A percentile compares a stretch with the other conserved stretches of the same genome.
Evolutionary conservation across 2,797 vertebrate genomes (phyloP).

Genomic region (Pelobates cultripes): DNA sequence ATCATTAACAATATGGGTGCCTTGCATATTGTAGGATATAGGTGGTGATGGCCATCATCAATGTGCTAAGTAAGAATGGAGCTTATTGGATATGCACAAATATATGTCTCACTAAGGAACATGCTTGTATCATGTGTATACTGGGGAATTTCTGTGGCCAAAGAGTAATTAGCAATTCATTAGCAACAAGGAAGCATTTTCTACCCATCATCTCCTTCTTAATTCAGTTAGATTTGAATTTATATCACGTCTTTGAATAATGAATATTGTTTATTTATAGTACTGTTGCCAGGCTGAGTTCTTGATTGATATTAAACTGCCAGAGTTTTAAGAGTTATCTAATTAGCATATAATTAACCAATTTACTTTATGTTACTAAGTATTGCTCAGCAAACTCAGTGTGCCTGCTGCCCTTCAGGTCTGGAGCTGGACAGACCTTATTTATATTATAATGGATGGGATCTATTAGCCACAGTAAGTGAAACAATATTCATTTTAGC

Average conservation of each 20-base stretch:
- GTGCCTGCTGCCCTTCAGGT: background rate
- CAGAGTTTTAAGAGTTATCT: background rate
- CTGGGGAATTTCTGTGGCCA: no score
- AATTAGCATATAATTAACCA: constrained; percentile 4
- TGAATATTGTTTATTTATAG: background rate
- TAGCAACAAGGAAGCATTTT: no score
- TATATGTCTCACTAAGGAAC: no score
- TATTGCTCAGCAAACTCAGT: background rate
- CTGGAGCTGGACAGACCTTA: background rate
- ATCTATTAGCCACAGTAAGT: background rate
- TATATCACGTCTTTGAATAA: background rate
- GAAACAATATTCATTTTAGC: background rate
- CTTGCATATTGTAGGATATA: no score
- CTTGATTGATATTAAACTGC: background rate
- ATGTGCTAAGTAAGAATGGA: no score
- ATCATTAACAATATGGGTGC: no score
- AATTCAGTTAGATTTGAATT: no score
- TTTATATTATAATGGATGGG: background rate
- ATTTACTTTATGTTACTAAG: background rate
- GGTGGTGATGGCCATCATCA: no score
- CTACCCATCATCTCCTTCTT: no score
- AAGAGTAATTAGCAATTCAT: no score
- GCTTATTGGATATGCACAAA: no score
- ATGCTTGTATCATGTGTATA: no score
- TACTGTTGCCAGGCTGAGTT: background rate